Base-by-base conservation (phyloP, 2,888 invertebrate species). In the Pyrocoelia pectoralis region DNA sequence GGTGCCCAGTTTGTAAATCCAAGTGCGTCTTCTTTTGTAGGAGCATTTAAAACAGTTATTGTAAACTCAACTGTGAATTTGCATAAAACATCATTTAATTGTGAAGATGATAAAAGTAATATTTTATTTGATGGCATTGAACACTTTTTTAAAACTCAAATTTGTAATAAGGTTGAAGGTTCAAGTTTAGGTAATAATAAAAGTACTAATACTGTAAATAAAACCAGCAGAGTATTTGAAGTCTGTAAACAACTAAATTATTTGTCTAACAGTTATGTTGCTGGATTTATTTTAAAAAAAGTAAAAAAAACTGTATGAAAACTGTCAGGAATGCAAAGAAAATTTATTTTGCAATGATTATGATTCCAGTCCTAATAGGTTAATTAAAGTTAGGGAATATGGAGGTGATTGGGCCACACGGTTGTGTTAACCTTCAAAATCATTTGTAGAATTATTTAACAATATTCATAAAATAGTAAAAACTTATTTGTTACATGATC, bases 231-330 rank as follows among this genome's bases (percentile, higher is more conserved):
- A 38, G 38, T 38, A 38, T 38, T 12, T 38, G 38, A 38, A 38
- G 38, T 38, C 38, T 38, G 38, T 38, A 38, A 46, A 46, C 15
- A 46, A 17, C 46, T 14, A 14, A 15, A 46, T 46, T 14, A 15
- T 46, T 46, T 46, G 17, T 46, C 46, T 17, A 46, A 46, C 17
- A 46, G 12, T 46, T 46, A 46, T 46, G 46, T 46, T 46, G 46
- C 46, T 46, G 15, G 46, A 14, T 46, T 46, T 46, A 46, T 46
- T 46, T 46, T 46, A 46, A 46, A 46, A 17, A 46, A 46, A 13
- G 3, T n/a, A n/a, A n/a, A 15, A 15, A 46, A 46, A 17, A 46
- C 14, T 14, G 46, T 17, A 46, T 46, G 8, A 46, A 14, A 17
- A 17, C 14, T 46, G 46, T 46, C 14, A 46, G 12, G 15, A 46